Evolutionary conservation across 2,888 invertebrate genomes (phyloP).

Genomic region (Dryobota labecula): DNA sequence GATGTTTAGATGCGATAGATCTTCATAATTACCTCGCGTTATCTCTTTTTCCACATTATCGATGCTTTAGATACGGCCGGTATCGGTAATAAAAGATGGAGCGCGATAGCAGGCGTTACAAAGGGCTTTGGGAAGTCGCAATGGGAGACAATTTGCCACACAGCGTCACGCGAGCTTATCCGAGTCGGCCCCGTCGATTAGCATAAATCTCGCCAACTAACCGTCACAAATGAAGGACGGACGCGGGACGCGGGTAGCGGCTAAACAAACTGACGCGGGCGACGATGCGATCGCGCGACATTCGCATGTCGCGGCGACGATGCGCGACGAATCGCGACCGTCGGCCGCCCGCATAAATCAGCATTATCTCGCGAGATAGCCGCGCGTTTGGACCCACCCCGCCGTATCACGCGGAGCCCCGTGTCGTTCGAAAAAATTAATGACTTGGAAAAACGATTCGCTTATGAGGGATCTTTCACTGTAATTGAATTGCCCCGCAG

Average conservation of each 20-base stretch:
- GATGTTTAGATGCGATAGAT: conserved; percentile 63
- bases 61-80: conserved; percentile 72
- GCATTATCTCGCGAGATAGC: conserved; percentile 91
- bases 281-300: conserved; percentile 79
- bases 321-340: conserved; percentile 89
- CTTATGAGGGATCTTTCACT: conserved; percentile 91
- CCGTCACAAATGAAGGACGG: conserved; percentile 87
- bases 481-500: conserved; percentile 90
- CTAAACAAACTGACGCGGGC: conserved; percentile 81
- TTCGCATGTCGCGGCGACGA: conserved; percentile 81
- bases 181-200: conserved; percentile 88
- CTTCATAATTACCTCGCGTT: conserved; percentile 61
- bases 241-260: conserved; percentile 72
- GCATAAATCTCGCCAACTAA: conserved; percentile 90
- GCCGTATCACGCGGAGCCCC: conserved; percentile 87
- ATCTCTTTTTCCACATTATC: conserved; percentile 72
- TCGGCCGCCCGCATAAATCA: conserved; percentile 89
- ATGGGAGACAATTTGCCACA: conserved; percentile 88
- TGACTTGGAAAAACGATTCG: conserved; percentile 91
- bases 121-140: conserved; percentile 83
- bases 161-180: conserved; percentile 88
- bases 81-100: conserved; percentile 77
- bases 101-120: conserved; percentile 77
- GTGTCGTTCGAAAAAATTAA: conserved; percentile 91
- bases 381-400: conserved; percentile 86